These are phyloP conservation scores for Hirtodrosophila duncani DNA, from an alignment of 2,888 invertebrate species.

Conservation along the genomic window DNA sequence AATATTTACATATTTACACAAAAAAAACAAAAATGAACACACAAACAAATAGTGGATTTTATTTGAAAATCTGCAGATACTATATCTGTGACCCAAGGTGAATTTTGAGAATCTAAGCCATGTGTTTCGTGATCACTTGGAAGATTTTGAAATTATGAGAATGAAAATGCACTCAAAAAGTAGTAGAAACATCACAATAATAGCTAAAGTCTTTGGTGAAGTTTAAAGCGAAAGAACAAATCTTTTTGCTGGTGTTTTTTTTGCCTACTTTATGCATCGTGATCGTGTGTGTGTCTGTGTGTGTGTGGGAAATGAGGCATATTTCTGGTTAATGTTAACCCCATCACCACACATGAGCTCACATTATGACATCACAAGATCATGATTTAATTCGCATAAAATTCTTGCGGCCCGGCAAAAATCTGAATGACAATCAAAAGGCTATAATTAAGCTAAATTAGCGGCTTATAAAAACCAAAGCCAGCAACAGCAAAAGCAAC, in stretches of 20 bases:
- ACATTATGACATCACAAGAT: conserved; percentile 54
- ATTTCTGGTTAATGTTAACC: neutral
- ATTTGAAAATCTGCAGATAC: conserved; percentile 38
- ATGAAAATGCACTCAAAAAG: too few relatives aligned
- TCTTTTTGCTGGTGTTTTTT: too few relatives aligned
- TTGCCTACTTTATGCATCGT: neutral
- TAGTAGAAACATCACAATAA: too few relatives aligned
- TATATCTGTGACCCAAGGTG: too few relatives aligned
- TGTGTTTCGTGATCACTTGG: too few relatives aligned
- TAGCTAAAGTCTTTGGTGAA: too few relatives aligned
- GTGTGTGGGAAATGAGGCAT: too few relatives aligned
- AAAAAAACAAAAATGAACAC: conserved; percentile 3
- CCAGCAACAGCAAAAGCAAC: conserved; percentile 4
- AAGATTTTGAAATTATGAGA: too few relatives aligned
- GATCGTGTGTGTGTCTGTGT: neutral
- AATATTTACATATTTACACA: conserved; percentile 39
- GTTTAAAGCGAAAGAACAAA: too few relatives aligned
- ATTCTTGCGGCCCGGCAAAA: conserved; percentile 22
- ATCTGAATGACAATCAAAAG: conserved; percentile 54
- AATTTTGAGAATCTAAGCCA: too few relatives aligned
- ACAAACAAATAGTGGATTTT: conserved; percentile 31
- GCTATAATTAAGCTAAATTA: conserved; percentile 64
- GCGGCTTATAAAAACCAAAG: conserved; percentile 42
- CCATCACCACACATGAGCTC: conserved; percentile 32
- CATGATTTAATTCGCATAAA: conserved; percentile 13